Conservation (phyloP, 2,113 vertebrate species). For the Myiozetetes cayanensis region DNA sequence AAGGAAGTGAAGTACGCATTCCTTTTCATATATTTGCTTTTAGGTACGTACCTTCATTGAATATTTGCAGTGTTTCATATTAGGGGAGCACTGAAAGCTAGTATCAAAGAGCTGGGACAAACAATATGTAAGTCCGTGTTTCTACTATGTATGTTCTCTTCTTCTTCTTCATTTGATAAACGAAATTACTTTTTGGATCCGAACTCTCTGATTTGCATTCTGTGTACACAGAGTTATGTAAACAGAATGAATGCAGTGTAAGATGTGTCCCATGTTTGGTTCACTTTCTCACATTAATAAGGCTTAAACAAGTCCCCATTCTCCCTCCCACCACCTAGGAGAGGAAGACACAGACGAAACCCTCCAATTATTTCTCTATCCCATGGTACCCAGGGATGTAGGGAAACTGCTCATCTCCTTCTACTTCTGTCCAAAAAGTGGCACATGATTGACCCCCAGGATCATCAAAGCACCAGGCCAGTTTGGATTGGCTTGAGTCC, state of each 20-base stretch:
- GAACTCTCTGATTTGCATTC: background rate
- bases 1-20: background rate
- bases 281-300: background rate
- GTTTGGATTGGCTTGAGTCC: background rate
- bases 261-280: background rate
- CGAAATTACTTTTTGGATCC: background rate
- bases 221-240: background rate
- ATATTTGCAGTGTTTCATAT: background rate
- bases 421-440: background rate
- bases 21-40: background rate
- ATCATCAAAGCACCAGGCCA: background rate
- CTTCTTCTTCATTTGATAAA: background rate
- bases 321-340: background rate
- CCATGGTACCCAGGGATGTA: background rate
- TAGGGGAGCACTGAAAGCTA: background rate
- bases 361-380: background rate
- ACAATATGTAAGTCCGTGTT: background rate
- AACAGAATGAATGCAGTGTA: background rate
- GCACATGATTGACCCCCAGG: background rate
- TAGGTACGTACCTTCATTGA: background rate
- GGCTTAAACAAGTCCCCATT: background rate
- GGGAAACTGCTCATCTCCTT: background rate
- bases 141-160: background rate
- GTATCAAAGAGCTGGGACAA: background rate
- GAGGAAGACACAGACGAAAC: background rate